phyloP scores from a whole-genome alignment of 2,888 invertebrate genomes.

The Boloria selene region DNA sequence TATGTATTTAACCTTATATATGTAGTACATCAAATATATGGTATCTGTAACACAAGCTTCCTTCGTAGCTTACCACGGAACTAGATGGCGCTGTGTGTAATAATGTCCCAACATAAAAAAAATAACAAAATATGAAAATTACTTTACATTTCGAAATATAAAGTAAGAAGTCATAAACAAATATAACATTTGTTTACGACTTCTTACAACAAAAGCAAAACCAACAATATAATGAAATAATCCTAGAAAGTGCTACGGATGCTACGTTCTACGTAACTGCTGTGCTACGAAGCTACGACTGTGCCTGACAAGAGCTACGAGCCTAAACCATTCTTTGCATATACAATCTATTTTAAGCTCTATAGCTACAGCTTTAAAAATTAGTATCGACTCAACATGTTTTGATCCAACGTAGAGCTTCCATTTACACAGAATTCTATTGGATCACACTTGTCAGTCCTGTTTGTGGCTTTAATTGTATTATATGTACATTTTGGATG shows the following conservation, averaged over 20 bases:
- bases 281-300: constrained; percentile 23
- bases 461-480: constrained; percentile 4
- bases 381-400: background rate
- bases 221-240: constrained; percentile 12
- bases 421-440: constrained; percentile 14
- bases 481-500: background rate
- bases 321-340: constrained; percentile 4
- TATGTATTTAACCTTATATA: no score
- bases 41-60: no score
- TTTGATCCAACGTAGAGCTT: constrained; percentile 7
- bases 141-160: no score
- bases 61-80: no score
- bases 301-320: constrained; percentile 22
- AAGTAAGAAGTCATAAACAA: no score
- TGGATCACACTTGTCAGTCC: constrained; percentile 8
- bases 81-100: no score
- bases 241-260: background rate
- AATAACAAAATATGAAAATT: no score
- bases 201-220: constrained; percentile 6
- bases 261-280: background rate
- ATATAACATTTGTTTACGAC: no score
- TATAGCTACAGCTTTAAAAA: background rate
- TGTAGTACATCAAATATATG: no score
- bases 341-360: background rate
- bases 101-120: no score